Conservation (phyloP, 2,113 vertebrate species). For the Zingel zingel region DNA sequence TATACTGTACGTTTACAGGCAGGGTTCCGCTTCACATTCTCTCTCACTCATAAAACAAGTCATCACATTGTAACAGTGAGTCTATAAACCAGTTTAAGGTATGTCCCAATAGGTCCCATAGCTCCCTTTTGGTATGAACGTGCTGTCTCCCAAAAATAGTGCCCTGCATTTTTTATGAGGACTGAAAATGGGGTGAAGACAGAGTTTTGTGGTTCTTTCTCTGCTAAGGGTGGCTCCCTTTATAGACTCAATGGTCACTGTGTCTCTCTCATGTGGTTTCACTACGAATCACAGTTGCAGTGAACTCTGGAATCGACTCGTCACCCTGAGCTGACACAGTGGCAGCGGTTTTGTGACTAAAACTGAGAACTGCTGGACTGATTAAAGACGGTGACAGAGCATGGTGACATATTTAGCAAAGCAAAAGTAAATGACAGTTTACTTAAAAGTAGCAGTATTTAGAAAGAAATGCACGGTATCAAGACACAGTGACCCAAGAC, state of each 20-base stretch:
- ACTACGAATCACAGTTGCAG: slow-evolving; percentile 39
- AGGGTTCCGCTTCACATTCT: slow-evolving; percentile 43
- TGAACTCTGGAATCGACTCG: slow-evolving; percentile 59
- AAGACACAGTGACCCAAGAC: neutral
- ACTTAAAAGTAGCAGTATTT: slow-evolving; percentile 21
- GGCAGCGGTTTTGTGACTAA: slow-evolving; percentile 53
- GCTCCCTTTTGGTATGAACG: slow-evolving; percentile 42
- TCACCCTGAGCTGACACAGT: slow-evolving; percentile 51
- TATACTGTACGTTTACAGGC: slow-evolving; percentile 44
- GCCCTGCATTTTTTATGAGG: slow-evolving; percentile 63
- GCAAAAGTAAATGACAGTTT: slow-evolving; percentile 55
- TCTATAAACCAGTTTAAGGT: slow-evolving; percentile 54
- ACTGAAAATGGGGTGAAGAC: slow-evolving; percentile 58
- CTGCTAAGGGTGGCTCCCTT: slow-evolving; percentile 52
- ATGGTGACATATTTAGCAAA: slow-evolving; percentile 54
- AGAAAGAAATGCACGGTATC: slow-evolving; percentile 23
- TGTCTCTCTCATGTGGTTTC: slow-evolving; percentile 72
- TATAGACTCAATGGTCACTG: slow-evolving; percentile 65
- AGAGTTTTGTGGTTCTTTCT: slow-evolving; percentile 62
- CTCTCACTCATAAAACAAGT: slow-evolving; percentile 58
- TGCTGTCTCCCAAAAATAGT: slow-evolving; percentile 64
- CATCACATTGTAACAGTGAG: slow-evolving; percentile 35
- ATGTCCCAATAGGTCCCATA: slow-evolving; percentile 50
- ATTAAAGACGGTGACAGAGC: slow-evolving; percentile 59
- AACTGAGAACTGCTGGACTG: slow-evolving; percentile 51